Evolutionary conservation across 2,797 vertebrate species (phyloP), one percentile per base, ranked within the genome.

Genomic region (Tiaroga cobitis): DNA sequence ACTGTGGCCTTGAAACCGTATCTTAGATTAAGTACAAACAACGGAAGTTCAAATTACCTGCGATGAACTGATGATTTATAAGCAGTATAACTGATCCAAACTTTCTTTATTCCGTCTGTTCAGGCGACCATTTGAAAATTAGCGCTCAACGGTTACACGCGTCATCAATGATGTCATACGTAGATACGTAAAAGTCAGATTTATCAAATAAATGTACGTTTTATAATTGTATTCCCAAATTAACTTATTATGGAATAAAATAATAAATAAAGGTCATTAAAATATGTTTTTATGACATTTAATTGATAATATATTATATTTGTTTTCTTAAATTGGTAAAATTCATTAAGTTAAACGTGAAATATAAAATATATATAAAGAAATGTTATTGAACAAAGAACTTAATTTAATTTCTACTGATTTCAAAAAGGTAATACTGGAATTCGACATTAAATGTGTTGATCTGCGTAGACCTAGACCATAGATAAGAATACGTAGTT

Each of bases 91-190:
- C 4, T 29, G 24, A 37, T 61, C 8, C 39, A 61, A 46, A 46
- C 26, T n/a, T 21, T n/a, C 7, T 46, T 1, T 63, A 24, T 74
- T 10, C 18, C 46, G 51, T 21, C 54, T 80, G 18, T 49, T 61
- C 21, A 83, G 59, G 26, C 24, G n/a, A 46, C 63, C 65, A n/a
- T 96, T 96, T 96, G 93, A 96, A 96, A 94, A 92, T 94, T 94
- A 93, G 95, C 95, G 95, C 95, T 94, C 90, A 89, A 93, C 93
- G 92, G 94, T 95, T 95, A 24, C 73, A 18, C 21, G 76, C 86
- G 85, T 76, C 21, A 1, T 4, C 13, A 6, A 0, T 0, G 7
- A 89, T 92, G 94, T 92, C 91, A 93, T 82, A 90, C 94, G 93
- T 32, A 80, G 19, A 24, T 15, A 80, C 84, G 76, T 85, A 73